phyloP scores from a whole-genome alignment of 35 echinoderm and acorn worm genomes.

The Heliocidaris tuberculata region DNA sequence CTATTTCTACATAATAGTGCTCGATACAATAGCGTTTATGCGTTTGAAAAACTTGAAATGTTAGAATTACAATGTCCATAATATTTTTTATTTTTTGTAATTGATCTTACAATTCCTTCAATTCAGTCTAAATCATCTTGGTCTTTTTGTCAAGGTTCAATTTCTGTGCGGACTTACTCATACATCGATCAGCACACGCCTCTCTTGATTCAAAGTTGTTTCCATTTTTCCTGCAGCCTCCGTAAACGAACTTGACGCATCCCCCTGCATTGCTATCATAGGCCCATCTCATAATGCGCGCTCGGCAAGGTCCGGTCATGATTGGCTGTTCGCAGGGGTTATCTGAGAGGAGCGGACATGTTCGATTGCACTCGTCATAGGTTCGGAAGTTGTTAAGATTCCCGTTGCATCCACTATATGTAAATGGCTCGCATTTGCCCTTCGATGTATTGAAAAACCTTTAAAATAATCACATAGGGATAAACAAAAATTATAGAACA shows the following conservation, averaged over 20 bases:
- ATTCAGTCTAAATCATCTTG: no score
- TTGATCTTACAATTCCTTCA: no score
- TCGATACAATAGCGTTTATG: no score
- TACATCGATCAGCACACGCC: conserved; percentile 58
- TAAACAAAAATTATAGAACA: not conserved
- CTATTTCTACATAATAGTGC: no score
- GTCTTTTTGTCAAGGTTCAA: no score
- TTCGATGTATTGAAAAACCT: conserved; percentile 81
- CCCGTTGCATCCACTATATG: conserved; percentile 80
- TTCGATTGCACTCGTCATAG: conserved; percentile 65
- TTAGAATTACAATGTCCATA: no score
- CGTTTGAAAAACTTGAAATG: no score
- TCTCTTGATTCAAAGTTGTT: conserved; percentile 81
- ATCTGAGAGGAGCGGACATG: conserved; percentile 54
- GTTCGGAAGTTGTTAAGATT: conserved; percentile 75
- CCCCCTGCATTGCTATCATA: conserved; percentile 49
- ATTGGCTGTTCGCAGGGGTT: conserved; percentile 71
- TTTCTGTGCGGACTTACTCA: conserved; percentile 35
- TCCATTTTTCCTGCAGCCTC: conserved; percentile 78
- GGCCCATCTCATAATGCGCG: conserved; percentile 69
- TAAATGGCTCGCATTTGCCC: conserved; percentile 68
- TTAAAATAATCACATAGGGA: not conserved
- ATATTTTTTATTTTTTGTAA: no score
- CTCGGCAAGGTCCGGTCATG: conserved; percentile 76
- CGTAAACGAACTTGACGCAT: conserved; percentile 83